phyloP scores from a whole-genome alignment of 1,140 invertebrate genomes.

The Solenopsis fugax region DNA sequence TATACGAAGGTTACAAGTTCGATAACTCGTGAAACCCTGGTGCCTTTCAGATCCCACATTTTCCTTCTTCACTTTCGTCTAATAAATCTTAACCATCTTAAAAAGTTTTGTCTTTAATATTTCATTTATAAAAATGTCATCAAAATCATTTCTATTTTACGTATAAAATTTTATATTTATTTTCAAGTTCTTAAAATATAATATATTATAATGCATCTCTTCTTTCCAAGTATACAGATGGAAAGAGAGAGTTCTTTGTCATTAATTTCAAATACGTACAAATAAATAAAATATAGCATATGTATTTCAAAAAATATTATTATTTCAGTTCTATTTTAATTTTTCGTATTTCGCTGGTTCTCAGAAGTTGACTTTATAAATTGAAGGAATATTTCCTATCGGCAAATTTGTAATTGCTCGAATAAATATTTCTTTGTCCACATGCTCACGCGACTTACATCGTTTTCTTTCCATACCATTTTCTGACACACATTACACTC shows the following conservation, averaged over 20 bases:
- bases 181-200: background rate
- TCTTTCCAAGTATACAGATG: background rate
- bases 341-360: background rate
- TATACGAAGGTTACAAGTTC: constrained; percentile 35
- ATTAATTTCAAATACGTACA: constrained; percentile 9
- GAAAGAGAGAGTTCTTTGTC: background rate
- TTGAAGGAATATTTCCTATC: background rate
- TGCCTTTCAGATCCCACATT: background rate
- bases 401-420: background rate
- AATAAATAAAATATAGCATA: background rate
- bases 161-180: background rate
- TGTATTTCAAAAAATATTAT: background rate
- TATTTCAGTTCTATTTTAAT: background rate
- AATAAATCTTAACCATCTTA: background rate
- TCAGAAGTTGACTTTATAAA: background rate
- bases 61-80: background rate
- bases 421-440: background rate
- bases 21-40: constrained; percentile 2
- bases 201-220: background rate
- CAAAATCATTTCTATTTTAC: background rate
- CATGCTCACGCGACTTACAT: background rate
- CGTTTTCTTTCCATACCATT: background rate
- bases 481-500: background rate
- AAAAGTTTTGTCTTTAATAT: background rate
- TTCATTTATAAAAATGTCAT: background rate